Evolutionary conservation across 92 coral and sea anemone genomes (phyloP).

Genomic region (Zoanthus sociatus): DNA sequence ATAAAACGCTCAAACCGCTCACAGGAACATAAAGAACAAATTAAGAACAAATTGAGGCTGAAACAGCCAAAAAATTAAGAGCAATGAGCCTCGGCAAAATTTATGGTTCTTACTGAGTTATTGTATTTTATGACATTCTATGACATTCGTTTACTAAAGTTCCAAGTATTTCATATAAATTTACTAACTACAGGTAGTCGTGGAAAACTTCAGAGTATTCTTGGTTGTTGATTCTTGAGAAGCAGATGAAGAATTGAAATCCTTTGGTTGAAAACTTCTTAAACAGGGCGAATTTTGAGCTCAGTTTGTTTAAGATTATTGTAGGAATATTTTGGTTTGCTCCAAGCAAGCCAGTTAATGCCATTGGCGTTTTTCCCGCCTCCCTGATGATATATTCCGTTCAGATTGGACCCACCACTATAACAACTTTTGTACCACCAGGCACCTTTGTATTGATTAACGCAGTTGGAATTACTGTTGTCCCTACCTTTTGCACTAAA

Average conservation of each 20-base stretch:
- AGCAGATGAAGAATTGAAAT: background rate
- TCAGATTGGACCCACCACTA: background rate
- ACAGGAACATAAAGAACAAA: no score
- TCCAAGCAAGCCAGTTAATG: conserved; percentile 18
- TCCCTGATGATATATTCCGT: background rate
- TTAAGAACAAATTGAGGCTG: no score
- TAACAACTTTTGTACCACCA: conserved; percentile 38
- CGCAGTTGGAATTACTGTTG: background rate
- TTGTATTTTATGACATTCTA: no score
- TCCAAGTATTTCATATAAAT: background rate
- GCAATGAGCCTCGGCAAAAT: no score
- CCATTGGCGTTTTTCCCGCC: background rate
- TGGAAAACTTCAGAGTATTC: background rate
- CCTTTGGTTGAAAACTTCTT: background rate
- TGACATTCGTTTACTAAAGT: background rate
- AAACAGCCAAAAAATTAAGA: no score
- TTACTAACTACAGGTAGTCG: background rate
- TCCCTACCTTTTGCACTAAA: background rate
- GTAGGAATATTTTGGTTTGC: background rate
- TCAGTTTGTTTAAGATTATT: conserved; percentile 5
- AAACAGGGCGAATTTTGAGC: background rate
- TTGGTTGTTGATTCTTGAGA: background rate
- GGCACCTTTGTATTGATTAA: background rate
- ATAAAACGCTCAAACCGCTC: no score
- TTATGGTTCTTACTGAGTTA: no score